Conservation (phyloP, 2,797 vertebrate genomes). For the Halcyon leucocephala region DNA sequence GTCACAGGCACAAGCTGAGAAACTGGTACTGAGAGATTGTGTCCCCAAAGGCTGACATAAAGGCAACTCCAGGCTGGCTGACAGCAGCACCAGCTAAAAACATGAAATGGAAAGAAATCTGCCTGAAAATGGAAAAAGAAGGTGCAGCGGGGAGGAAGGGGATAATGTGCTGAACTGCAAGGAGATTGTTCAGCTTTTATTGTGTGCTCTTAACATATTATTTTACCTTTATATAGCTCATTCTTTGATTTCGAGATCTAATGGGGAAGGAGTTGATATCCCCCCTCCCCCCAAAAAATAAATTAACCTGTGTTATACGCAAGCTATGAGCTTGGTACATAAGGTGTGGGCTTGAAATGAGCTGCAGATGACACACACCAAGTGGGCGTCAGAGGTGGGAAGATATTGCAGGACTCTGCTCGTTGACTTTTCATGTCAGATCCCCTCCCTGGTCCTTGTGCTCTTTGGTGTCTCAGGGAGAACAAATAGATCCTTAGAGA, state of each 20-base stretch:
- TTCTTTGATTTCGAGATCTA: not conserved
- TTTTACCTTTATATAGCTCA: not conserved
- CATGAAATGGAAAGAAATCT: not conserved
- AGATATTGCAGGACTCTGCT: not conserved
- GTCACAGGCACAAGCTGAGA: not conserved
- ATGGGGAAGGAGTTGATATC: not conserved
- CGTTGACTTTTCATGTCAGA: not conserved
- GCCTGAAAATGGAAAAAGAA: not conserved
- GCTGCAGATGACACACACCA: not conserved
- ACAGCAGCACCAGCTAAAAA: not conserved
- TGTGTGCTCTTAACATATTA: not conserved
- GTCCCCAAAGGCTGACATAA: not conserved
- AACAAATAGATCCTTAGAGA: not conserved
- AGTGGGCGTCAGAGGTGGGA: not conserved
- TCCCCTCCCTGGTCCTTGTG: not conserved
- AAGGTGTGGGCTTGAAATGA: not conserved
- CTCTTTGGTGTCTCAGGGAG: not conserved
- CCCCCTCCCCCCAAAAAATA: accelerated
- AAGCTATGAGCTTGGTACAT: not conserved
- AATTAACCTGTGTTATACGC: not conserved
- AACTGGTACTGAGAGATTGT: not conserved
- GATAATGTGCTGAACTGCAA: not conserved
- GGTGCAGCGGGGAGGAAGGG: not conserved
- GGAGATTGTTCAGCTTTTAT: not conserved
- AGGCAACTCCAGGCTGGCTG: not conserved